phyloP scores from a whole-genome alignment of 2,797 vertebrate species.

The Gastrophryne carolinensis region DNA sequence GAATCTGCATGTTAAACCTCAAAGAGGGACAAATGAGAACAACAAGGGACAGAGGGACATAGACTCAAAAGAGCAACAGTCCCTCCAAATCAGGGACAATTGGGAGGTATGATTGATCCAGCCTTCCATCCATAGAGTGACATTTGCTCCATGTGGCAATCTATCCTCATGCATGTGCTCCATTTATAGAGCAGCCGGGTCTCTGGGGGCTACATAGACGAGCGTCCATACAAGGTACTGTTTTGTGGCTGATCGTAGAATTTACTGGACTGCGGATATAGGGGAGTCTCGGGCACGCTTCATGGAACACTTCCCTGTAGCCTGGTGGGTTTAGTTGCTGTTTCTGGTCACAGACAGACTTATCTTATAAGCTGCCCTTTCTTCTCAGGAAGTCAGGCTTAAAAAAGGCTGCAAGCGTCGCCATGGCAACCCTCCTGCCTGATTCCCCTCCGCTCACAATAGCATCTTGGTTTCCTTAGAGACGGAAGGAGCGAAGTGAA shows the following conservation, averaged over 20 bases:
- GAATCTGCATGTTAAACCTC: too few species aligned
- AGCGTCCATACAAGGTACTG: neutral
- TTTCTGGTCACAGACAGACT: neutral
- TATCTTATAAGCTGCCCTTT: conserved; percentile 29
- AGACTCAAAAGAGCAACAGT: too few species aligned
- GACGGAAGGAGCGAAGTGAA: conserved; percentile 17
- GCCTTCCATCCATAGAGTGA: too few species aligned
- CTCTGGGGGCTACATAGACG: too few species aligned
- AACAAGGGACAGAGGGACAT: too few species aligned
- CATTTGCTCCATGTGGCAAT: too few species aligned
- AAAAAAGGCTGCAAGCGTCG: conserved; percentile 66
- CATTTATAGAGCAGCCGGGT: too few species aligned
- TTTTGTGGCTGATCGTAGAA: neutral
- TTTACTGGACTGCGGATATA: neutral
- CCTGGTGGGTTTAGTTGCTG: neutral
- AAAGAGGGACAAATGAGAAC: too few species aligned
- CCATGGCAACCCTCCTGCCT: conserved; percentile 71
- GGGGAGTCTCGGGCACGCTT: neutral
- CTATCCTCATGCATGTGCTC: too few species aligned
- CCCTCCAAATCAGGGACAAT: too few species aligned
- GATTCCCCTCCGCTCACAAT: conserved; percentile 32
- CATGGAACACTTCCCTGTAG: conserved; percentile 2
- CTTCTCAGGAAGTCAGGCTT: conserved; percentile 40
- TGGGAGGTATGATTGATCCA: too few species aligned
- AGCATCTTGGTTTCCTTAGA: conserved; percentile 51